A percentile compares a stretch with the other conserved stretches of the same genome.
Conservation (phyloP, 2,888 invertebrate genomes). For the Taenaris catops region DNA sequence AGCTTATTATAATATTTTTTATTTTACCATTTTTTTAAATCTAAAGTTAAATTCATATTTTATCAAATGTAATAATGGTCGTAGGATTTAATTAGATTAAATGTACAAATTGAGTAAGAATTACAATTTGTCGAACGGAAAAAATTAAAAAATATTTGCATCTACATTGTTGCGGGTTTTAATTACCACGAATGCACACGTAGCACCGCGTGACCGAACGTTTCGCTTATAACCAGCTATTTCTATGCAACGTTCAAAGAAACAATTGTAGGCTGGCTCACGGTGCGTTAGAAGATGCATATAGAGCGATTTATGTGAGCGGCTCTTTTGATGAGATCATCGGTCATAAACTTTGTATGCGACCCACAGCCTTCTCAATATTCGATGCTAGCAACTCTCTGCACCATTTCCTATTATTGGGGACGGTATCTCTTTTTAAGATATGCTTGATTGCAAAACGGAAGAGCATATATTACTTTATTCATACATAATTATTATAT, state of each 20-base stretch:
- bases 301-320: conserved; percentile 74
- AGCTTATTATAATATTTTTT: no score
- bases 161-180: conserved; percentile 25
- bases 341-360: conserved; percentile 70
- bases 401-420: conserved; percentile 74
- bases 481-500: no score
- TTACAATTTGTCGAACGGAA: no score
- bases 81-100: no score
- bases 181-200: conserved; percentile 22
- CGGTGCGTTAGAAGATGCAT: conserved; percentile 77
- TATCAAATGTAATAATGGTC: no score
- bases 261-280: conserved; percentile 76
- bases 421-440: conserved; percentile 58
- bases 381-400: conserved; percentile 62
- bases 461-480: no score
- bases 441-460: conserved; percentile 59
- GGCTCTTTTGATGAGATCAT: conserved; percentile 78
- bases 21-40: no score
- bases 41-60: no score
- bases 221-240: conserved; percentile 56
- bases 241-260: conserved; percentile 79
- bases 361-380: conserved; percentile 66
- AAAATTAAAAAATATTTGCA: conserved; percentile 11
- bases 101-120: no score
- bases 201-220: conserved; percentile 15